phyloP scores from a whole-genome alignment of 2,888 invertebrate genomes.

The Rhagophthalmus giganteus region DNA sequence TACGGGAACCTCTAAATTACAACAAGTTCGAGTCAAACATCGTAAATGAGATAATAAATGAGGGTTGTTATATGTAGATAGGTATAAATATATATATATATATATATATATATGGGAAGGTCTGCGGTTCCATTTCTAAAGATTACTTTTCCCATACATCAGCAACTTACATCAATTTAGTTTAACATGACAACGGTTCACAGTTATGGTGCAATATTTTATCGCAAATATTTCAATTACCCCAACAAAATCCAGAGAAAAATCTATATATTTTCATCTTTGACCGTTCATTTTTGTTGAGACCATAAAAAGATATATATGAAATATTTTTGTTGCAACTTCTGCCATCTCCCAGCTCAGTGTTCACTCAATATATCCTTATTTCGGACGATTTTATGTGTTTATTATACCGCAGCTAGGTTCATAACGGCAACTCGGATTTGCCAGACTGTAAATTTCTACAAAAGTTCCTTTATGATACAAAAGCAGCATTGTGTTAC shows the following conservation, averaged over 20 bases:
- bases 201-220: conserved; percentile 52
- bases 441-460: conserved; percentile 53
- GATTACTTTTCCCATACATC: conserved; percentile 25
- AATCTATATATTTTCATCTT: conserved; percentile 50
- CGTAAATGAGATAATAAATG: conserved; percentile 1
- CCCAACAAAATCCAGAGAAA: conserved; percentile 41
- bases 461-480: conserved; percentile 47
- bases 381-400: conserved; percentile 58
- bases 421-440: conserved; percentile 54
- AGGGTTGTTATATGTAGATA: background rate
- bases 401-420: conserved; percentile 57
- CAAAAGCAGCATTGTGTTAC: conserved; percentile 37
- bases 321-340: conserved; percentile 55
- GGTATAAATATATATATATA: conserved; percentile 7
- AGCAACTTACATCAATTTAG: conserved; percentile 50
- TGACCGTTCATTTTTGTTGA: conserved; percentile 47
- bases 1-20: too few species aligned
- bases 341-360: conserved; percentile 45
- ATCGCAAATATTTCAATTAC: conserved; percentile 56
- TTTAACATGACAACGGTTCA: conserved; percentile 50
- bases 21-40: too few species aligned
- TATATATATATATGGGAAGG: conserved; percentile 7
- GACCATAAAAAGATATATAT: conserved; percentile 54
- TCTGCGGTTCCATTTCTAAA: conserved; percentile 20
- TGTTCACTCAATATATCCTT: conserved; percentile 57